These are phyloP conservation scores for Epizoanthus stellaris DNA, from an alignment of 92 coral and sea anemone species.

Conservation along the genomic window DNA sequence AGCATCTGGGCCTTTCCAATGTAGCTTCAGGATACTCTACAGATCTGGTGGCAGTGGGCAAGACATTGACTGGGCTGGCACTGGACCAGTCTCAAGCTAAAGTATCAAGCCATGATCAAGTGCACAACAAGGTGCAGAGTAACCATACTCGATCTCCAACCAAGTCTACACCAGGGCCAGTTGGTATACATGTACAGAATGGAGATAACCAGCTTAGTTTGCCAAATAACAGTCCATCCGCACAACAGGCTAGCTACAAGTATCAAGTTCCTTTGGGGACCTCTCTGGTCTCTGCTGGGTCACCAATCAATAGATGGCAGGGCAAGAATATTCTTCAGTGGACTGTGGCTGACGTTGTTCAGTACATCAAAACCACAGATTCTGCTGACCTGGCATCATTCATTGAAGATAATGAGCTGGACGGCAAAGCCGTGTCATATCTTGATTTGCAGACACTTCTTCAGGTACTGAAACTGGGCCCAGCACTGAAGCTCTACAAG, in stretches of 20 bases:
- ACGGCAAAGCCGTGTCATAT: constrained; percentile 74
- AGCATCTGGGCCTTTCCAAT: neutral
- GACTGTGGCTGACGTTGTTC: constrained; percentile 70
- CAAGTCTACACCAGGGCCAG: neutral
- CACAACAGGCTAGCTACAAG: neutral
- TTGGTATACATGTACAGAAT: neutral
- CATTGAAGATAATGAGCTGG: constrained; percentile 77
- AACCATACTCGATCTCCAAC: neutral
- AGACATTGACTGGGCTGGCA: neutral
- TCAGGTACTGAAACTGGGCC: constrained; percentile 82
- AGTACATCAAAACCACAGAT: constrained; percentile 50
- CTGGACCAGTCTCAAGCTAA: neutral
- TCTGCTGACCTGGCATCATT: constrained; percentile 58
- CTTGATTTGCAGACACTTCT: constrained; percentile 68
- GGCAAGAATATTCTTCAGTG: constrained; percentile 43
- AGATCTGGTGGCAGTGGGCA: constrained; percentile 14
- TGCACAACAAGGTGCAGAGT: neutral
- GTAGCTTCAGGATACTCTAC: neutral
- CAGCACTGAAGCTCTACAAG: constrained; percentile 69
- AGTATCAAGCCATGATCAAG: neutral
- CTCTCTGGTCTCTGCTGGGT: neutral
- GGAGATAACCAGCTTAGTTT: neutral
- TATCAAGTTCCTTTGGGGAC: neutral
- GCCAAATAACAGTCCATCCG: neutral
- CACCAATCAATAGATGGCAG: neutral